Evolutionary conservation across 2,797 vertebrate genomes (phyloP).

Genomic region (Esox lucius): DNA sequence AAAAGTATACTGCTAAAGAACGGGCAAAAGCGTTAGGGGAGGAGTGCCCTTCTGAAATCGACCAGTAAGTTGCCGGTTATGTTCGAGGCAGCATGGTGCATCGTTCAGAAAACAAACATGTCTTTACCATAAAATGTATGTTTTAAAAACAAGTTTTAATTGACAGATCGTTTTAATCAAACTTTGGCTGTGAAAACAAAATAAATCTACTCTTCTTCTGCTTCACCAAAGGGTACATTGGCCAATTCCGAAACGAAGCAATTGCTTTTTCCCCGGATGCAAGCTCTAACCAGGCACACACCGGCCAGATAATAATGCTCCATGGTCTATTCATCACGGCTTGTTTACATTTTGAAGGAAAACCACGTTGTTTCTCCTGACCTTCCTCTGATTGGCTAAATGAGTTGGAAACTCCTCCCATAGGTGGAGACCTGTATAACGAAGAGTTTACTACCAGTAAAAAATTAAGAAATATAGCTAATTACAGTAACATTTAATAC

Average conservation of each 20-base stretch:
- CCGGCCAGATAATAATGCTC: not conserved
- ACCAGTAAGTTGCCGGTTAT: no score
- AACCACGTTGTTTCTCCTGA: slow-evolving; percentile 63
- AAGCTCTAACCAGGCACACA: no score
- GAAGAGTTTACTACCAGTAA: slow-evolving; percentile 32
- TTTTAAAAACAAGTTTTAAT: not conserved
- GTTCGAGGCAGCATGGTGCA: no score
- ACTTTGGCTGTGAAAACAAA: no score
- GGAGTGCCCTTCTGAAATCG: no score
- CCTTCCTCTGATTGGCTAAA: slow-evolving; percentile 64
- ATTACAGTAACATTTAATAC: fast-evolving
- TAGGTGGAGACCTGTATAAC: slow-evolving; percentile 34
- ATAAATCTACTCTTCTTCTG: no score
- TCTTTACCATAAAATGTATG: not conserved
- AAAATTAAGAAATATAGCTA: not conserved
- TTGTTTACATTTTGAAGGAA: slow-evolving; percentile 73
- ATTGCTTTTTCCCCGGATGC: no score
- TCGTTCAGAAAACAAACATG: not conserved
- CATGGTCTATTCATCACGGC: slow-evolving; percentile 17
- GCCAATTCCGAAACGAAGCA: no score
- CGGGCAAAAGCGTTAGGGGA: no score
- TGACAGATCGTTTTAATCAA: not conserved
- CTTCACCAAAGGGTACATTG: no score
- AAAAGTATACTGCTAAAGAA: no score
- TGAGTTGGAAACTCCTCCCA: slow-evolving; percentile 50